A percentile compares a stretch with the other conserved stretches of the same genome.
Conservation (phyloP, 2,113 vertebrate genomes). For the Aythya baeri region DNA sequence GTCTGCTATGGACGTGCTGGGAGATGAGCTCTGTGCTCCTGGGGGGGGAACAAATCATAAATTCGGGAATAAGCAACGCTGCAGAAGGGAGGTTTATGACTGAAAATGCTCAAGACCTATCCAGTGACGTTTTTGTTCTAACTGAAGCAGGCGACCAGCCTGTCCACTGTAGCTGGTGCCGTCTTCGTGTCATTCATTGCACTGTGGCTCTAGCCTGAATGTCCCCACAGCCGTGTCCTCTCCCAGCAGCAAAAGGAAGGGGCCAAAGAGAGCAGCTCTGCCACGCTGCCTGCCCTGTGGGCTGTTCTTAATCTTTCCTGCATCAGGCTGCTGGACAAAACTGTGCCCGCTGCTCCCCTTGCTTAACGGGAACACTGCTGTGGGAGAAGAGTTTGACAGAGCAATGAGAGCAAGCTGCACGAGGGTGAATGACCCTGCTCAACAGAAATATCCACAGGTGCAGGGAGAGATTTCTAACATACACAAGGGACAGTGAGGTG, state of each 20-base stretch:
- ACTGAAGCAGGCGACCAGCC: background rate
- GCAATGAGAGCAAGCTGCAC: background rate
- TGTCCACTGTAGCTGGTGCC: background rate
- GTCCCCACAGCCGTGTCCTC: background rate
- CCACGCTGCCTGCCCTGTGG: background rate
- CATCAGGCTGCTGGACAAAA: background rate
- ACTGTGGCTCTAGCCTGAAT: background rate
- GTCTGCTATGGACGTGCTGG: background rate
- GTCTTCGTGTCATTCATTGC: background rate
- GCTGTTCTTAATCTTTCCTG: background rate
- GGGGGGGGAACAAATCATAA: background rate
- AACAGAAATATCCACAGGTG: background rate
- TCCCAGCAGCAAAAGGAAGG: background rate
- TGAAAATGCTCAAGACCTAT: background rate
- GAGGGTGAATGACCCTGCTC: background rate
- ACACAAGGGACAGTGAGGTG: background rate
- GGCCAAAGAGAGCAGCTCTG: background rate
- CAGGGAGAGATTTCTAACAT: background rate
- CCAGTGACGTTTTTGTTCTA: background rate
- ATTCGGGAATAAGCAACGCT: background rate
- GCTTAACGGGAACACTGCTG: background rate
- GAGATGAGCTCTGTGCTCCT: background rate
- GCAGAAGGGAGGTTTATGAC: background rate
- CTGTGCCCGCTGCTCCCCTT: background rate
- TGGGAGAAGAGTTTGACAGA: background rate